These are phyloP conservation scores for Micronycteris hirsuta DNA, from an alignment of 2,113 vertebrate genomes.

Conservation along the genomic window DNA sequence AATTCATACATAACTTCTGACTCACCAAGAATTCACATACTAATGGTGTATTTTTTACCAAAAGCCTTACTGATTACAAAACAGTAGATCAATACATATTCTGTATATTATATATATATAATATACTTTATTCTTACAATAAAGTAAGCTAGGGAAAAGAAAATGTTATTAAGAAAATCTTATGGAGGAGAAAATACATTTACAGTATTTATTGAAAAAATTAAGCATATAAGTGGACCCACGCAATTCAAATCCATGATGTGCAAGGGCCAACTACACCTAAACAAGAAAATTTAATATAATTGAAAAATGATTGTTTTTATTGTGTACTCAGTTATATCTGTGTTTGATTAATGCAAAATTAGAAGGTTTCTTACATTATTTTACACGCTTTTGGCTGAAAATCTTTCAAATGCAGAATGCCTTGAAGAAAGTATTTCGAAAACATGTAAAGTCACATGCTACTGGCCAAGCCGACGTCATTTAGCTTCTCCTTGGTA, in stretches of 20 bases:
- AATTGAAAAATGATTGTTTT: slow-evolving; percentile 2
- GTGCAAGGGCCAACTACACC: not conserved
- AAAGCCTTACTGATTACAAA: not conserved
- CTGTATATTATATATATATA: not conserved
- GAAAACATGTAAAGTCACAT: not conserved
- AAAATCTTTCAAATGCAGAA: not conserved
- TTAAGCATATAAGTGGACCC: too few species aligned
- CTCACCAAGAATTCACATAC: not conserved
- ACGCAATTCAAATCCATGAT: not conserved
- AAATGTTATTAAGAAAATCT: not conserved
- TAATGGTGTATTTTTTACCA: not conserved
- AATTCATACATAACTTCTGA: not conserved
- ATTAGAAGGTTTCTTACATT: not conserved
- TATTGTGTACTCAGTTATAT: not conserved
- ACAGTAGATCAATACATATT: not conserved
- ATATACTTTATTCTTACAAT: not conserved
- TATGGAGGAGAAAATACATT: too few species aligned
- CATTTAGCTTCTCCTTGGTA: not conserved
- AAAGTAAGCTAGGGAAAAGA: not conserved
- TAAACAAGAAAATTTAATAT: not conserved
- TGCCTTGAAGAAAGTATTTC: not conserved
- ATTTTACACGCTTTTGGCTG: not conserved
- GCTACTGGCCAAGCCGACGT: not conserved
- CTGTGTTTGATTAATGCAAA: slow-evolving; percentile 14
- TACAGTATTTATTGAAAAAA: not conserved